Base-by-base conservation (phyloP, 2,797 vertebrate species). In the Falco berigora region DNA sequence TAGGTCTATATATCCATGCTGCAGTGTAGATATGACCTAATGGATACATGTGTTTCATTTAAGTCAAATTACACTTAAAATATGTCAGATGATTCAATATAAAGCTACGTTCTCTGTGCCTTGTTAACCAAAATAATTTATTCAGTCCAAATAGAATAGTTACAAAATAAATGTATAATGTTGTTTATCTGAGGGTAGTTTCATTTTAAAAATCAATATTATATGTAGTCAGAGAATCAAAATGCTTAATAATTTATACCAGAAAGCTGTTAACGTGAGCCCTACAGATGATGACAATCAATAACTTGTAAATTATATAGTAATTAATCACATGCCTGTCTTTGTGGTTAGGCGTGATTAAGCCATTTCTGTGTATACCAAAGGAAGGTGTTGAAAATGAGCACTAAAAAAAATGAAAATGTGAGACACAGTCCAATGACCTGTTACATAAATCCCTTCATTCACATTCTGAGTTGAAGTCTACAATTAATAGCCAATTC, bases 261-360 rank as follows among this genome's bases (percentile, higher is more conserved):
- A 88, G 68, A 46, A 94, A 83, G 38, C 25, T 88, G 64, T 58
- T 96, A 86, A 67, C 86, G 59, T 1, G 9, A 90, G 25, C n/a
- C 81, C 8, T 69, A 49, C 22, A 91, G 91, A 86, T 76, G 11
- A 89, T 59, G 42, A 25, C 36, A 91, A 91, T 95, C 81, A 91
- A 81, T 92, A 93, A 76, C 44, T 84, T 88, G 71, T 27, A 95
- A 90, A 94, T 96, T 90, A 71, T 75, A 92, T 34, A 17, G 8
- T 36, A 93, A 95, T 93, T 96, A 94, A 96, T 96, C 95, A 62
- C 95, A 64, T 12, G 3, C 79, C 30, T 91, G 36, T 81, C 53
- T 74, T 75, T 90, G 58, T 63, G 67, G 34, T 96, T 92, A 86
- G 59, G 47, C 3, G 0, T 78, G 79, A 76, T 84, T 13, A 55